These are phyloP conservation scores for Okamejei kenojei DNA, from an alignment of 2,797 vertebrate genomes.

Conservation along the genomic window DNA sequence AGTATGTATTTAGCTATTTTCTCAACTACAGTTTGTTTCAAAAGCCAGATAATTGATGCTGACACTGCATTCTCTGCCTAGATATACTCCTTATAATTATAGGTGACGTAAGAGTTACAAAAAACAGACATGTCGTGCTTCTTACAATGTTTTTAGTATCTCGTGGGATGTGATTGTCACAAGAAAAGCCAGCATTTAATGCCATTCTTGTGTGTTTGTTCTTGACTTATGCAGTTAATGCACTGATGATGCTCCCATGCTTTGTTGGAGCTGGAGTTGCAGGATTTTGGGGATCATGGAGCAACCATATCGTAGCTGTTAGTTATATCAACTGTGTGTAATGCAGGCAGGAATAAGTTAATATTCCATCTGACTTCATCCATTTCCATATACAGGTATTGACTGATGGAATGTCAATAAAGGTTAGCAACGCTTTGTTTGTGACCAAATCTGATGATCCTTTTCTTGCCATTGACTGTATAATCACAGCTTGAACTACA, in stretches of 20 bases:
- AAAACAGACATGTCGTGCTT: neutral
- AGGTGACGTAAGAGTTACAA: neutral
- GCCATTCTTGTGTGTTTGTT: no score
- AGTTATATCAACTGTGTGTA: neutral
- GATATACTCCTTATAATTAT: neutral
- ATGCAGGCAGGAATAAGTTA: neutral
- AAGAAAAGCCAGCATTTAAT: no score
- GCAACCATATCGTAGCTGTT: neutral
- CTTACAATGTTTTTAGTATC: neutral
- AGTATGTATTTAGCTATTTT: neutral
- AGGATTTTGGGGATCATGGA: no score
- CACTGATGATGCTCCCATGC: no score
- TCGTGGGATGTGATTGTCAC: no score
- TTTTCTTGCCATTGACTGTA: neutral
- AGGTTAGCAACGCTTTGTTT: neutral
- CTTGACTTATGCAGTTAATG: no score
- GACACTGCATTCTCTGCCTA: neutral
- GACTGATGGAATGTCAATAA: neutral
- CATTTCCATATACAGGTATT: neutral
- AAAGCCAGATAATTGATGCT: neutral
- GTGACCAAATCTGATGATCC: neutral
- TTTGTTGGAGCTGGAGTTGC: no score
- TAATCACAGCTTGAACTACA: neutral
- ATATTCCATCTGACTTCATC: neutral
- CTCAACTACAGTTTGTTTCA: neutral